A percentile compares a stretch with the other conserved stretches of the same genome.
Evolutionary conservation across 2,113 vertebrate species (phyloP).

Genomic region (Scomber scombrus): DNA sequence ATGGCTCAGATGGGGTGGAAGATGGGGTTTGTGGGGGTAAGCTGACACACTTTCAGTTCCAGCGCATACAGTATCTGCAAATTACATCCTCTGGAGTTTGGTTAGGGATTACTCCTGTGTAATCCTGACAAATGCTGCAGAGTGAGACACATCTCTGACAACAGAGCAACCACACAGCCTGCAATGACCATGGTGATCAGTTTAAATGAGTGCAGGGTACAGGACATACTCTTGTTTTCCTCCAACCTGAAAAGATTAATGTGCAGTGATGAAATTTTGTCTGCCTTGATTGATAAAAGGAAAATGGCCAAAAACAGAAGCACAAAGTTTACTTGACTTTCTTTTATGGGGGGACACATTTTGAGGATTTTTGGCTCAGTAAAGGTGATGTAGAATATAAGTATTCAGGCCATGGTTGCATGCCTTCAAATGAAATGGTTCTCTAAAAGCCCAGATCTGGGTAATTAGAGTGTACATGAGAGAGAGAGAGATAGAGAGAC

Average conservation of each 20-base stretch:
- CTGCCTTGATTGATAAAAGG: not conserved
- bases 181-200: conserved; percentile 68
- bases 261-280: not conserved
- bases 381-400: conserved; percentile 16
- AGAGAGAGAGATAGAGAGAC: conserved; percentile 41
- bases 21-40: conserved; percentile 71
- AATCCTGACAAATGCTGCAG: conserved; percentile 83
- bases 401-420: conserved; percentile 39
- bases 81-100: conserved; percentile 82
- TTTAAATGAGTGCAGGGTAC: conserved; percentile 53
- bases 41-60: conserved; percentile 76
- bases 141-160: conserved; percentile 77
- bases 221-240: conserved; percentile 20
- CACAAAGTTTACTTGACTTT: not conserved
- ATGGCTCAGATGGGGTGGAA: conserved; percentile 64
- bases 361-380: conserved; percentile 14
- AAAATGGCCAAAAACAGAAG: conserved; percentile 8
- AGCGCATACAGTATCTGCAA: conserved; percentile 75
- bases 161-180: conserved; percentile 65
- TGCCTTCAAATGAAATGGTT: conserved; percentile 56
- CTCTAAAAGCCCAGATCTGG: conserved; percentile 60
- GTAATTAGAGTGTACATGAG: conserved; percentile 66
- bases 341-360: not conserved
- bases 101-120: conserved; percentile 81
- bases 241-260: conserved; percentile 3